phyloP scores from a whole-genome alignment of 2,888 invertebrate genomes.

The Andrena minutula region DNA sequence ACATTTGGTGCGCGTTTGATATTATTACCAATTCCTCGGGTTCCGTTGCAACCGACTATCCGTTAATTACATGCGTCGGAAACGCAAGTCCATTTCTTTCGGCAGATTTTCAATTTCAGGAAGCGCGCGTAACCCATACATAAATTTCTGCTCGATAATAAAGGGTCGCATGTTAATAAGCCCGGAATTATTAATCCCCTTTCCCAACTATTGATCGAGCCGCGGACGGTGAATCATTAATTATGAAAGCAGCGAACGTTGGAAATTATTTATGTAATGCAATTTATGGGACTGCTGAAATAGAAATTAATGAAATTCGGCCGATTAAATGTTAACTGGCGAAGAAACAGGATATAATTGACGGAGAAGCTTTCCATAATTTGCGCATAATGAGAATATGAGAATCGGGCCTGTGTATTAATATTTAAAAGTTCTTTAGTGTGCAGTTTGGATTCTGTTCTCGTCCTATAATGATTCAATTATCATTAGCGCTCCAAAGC shows the following conservation, averaged over 20 bases:
- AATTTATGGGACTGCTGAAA: conserved; percentile 28
- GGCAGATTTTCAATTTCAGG: conserved; percentile 19
- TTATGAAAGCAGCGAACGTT: conserved; percentile 36
- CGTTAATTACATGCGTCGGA: conserved; percentile 26
- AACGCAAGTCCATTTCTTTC: conserved; percentile 8
- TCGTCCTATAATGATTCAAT: too few species aligned
- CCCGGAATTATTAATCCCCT: conserved; percentile 47
- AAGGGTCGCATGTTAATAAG: conserved; percentile 48
- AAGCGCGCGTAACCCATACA: neutral
- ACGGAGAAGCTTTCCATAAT: neutral
- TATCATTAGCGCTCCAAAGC: too few species aligned
- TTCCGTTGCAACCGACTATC: conserved; percentile 17
- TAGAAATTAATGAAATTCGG: conserved; percentile 32
- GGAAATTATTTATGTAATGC: conserved; percentile 45
- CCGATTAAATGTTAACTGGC: neutral
- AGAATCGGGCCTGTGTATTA: neutral
- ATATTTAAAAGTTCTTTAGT: too few species aligned
- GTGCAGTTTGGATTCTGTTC: too few species aligned
- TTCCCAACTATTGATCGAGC: conserved; percentile 37
- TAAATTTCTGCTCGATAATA: conserved; percentile 39
- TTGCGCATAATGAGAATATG: neutral
- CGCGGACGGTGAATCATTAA: conserved; percentile 44
- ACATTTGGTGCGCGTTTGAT: conserved; percentile 32
- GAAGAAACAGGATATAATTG: neutral
- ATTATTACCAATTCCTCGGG: conserved; percentile 10